Percentiles rank a stretch among this genome's conserved stretches.
Conservation (phyloP, 2,888 invertebrate species). For the Ornithoptera alexandrae region DNA sequence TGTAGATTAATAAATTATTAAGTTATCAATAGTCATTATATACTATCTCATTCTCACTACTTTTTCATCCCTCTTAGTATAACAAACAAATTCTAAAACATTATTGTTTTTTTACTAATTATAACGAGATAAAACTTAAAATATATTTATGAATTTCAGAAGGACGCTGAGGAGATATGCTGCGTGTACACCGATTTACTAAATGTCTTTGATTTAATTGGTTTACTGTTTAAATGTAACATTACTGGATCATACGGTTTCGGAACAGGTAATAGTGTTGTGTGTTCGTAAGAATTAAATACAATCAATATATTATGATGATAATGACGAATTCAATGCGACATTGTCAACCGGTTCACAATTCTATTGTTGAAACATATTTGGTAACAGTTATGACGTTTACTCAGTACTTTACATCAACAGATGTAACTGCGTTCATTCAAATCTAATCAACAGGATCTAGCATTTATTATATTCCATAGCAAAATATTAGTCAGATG, state of each 20-base stretch:
- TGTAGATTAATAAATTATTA: no score
- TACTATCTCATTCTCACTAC: no score
- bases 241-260: not conserved
- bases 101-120: not conserved
- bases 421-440: conserved; percentile 9
- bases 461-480: not conserved
- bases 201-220: not conserved
- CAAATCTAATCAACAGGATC: not conserved
- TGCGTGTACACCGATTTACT: not conserved
- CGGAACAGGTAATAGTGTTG: not conserved
- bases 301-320: not conserved
- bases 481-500: no score
- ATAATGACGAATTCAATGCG: conserved; percentile 12
- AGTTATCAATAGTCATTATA: no score
- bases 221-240: not conserved
- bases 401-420: not conserved
- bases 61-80: no score
- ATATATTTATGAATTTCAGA: not conserved
- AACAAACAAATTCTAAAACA: no score
- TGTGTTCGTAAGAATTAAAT: not conserved
- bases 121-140: not conserved
- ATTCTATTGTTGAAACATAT: conserved; percentile 27
- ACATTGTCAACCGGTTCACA: conserved; percentile 20
- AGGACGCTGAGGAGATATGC: not conserved
- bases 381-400: conserved; percentile 25